Percentiles rank a stretch among this genome's conserved stretches.
phyloP scores from a whole-genome alignment of 2,113 vertebrate species.

The Oreochromis spilurus region DNA sequence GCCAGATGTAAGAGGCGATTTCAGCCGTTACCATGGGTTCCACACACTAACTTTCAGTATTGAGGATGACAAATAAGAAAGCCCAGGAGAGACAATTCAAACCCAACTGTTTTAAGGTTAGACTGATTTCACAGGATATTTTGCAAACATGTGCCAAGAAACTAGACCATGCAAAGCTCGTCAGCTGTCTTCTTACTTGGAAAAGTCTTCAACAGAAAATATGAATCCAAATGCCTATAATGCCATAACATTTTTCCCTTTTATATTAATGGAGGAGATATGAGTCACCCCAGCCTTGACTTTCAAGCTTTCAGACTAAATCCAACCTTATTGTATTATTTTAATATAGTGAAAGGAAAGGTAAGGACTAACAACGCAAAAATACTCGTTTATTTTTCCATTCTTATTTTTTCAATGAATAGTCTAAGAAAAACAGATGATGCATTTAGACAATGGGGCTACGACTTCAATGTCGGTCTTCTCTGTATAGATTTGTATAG shows the following conservation, averaged over 20 bases:
- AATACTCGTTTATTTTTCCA: background rate
- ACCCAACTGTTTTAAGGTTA: background rate
- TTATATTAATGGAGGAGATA: background rate
- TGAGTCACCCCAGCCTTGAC: background rate
- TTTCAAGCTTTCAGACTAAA: background rate
- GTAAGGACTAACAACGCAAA: background rate
- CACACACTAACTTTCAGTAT: background rate
- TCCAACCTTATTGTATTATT: background rate
- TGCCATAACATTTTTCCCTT: background rate
- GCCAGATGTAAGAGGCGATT: background rate
- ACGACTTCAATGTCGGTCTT: background rate
- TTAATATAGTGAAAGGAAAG: background rate
- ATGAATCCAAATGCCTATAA: background rate
- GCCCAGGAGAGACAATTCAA: background rate
- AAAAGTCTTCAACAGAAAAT: background rate
- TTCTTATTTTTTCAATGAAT: background rate
- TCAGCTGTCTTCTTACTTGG: background rate
- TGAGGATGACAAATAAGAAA: background rate
- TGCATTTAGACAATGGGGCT: background rate
- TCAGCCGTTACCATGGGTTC: background rate
- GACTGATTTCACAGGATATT: background rate
- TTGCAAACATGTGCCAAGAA: background rate
- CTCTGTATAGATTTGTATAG: background rate
- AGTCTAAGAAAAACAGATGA: background rate
- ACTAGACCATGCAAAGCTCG: background rate